Conservation (phyloP, 2,113 vertebrate species). For the Lagopus muta region DNA sequence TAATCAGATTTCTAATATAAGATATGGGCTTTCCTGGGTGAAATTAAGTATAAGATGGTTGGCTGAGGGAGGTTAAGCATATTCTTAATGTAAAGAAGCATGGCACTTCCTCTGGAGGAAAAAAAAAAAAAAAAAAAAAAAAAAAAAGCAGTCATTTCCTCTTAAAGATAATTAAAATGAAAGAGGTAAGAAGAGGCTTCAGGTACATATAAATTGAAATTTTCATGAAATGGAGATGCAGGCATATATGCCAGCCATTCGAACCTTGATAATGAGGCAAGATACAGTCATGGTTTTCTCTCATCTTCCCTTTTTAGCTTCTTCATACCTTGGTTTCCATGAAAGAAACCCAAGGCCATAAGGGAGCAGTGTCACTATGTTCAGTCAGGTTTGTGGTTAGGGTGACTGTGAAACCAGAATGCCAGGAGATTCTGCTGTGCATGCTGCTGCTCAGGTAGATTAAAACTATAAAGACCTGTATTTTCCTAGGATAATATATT, state of each 20-base stretch:
- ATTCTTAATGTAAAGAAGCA: not conserved
- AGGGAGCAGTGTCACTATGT: not conserved
- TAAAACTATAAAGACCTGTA: not conserved
- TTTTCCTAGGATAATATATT: not conserved
- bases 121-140: not conserved
- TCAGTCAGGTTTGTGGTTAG: not conserved
- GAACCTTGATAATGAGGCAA: not conserved
- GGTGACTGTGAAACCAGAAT: not conserved
- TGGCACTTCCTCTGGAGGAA: not conserved
- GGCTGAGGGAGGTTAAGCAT: not conserved
- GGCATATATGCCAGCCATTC: not conserved
- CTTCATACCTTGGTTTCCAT: not conserved
- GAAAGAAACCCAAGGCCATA: not conserved
- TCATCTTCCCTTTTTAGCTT: not conserved
- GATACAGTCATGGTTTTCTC: not conserved
- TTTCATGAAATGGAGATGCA: not conserved
- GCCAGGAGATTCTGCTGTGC: not conserved
- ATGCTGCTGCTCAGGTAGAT: not conserved
- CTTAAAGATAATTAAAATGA: not conserved
- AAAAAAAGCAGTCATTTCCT: not conserved
- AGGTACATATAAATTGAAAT: not conserved
- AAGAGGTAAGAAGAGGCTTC: not conserved
- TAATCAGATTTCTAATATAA: not conserved
- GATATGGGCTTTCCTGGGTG: not conserved
- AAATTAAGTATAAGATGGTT: not conserved